Base-by-base conservation (phyloP, 2,797 vertebrate species). In the Harpagifer antarcticus region DNA sequence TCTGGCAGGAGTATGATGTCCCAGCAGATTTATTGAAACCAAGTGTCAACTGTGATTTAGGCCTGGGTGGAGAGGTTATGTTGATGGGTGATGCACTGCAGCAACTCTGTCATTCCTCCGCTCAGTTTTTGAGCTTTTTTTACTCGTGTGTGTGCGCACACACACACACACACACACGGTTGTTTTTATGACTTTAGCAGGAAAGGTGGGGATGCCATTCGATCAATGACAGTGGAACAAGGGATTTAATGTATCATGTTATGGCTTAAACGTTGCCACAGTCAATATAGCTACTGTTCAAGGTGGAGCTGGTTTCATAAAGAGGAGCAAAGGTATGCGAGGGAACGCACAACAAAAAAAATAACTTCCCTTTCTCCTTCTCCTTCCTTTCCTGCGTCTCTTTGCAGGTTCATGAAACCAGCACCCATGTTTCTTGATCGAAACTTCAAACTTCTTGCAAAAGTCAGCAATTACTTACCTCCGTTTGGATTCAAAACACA, bases 401-500 rank as follows among this genome's bases (percentile, higher is more conserved):
- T 4, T 79, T 76, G 47, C 91, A 99, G 97, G 95, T 99, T 98
- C 89, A 92, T 92, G 9, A 97, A 96, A 92, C 93, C 92, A 86
- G 97, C 96, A 33, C 97, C 97, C 78, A 98, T 98, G 97, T 99
- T 99, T 93, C 96, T 99, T 57, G 97, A 98, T 85, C 94, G 95
- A 79, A 97, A 97, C 90, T 98, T 97, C 91, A 97, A 94, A 84
- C 96, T 94, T 68, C 96, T 97, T 86, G 90, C 93, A 53, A 96
- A 95, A 92, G 96, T 98, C 92, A 95, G 89, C 88, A 96, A 93
- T 87, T 97, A 96, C 74, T 94, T 97, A 70, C 97, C 97, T 70
- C 97, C 97, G 16, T 99, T 99, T 89, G 97, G 97, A 83, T 96
- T 99, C 93, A 98, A 96, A 97, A 97, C 97, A 54, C 97, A 99